Conservation (phyloP, 2,113 vertebrate species). For the Ageneiosus marmoratus region DNA sequence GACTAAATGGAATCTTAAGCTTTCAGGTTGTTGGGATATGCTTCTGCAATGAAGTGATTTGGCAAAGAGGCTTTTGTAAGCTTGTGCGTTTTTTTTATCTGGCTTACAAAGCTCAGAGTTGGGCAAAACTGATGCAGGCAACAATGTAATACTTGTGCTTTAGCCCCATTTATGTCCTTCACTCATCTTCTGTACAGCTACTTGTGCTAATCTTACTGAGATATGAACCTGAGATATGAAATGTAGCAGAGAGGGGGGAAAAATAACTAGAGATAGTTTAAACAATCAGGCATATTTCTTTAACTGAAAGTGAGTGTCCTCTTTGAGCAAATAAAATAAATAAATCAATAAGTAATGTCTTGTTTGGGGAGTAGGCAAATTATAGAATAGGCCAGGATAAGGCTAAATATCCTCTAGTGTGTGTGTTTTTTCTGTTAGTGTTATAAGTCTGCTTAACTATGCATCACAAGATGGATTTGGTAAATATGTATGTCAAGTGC, state of each 20-base stretch:
- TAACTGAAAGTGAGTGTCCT: not conserved
- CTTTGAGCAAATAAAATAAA: no score
- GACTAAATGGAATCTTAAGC: not conserved
- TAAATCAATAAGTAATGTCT: no score
- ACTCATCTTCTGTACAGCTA: constrained; percentile 6
- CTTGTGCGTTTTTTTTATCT: not conserved
- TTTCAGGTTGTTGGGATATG: not conserved
- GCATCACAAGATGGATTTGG: not conserved
- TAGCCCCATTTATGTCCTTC: not conserved
- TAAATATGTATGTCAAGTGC: not conserved
- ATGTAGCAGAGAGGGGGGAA: not conserved
- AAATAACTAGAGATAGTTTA: not conserved
- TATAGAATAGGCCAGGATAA: constrained; percentile 28
- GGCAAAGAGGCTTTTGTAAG: not conserved
- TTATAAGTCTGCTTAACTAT: not conserved
- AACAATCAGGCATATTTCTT: not conserved
- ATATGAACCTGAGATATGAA: not conserved
- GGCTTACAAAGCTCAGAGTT: not conserved
- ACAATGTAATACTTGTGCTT: constrained; percentile 19
- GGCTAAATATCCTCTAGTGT: not conserved
- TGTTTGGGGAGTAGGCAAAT: constrained; percentile 51
- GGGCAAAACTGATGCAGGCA: not conserved
- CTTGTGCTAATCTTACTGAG: not conserved
- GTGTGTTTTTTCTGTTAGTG: not conserved
- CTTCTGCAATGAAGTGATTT: not conserved